Conservation (phyloP, 2,797 vertebrate genomes). For the Smutsia temminckii region DNA sequence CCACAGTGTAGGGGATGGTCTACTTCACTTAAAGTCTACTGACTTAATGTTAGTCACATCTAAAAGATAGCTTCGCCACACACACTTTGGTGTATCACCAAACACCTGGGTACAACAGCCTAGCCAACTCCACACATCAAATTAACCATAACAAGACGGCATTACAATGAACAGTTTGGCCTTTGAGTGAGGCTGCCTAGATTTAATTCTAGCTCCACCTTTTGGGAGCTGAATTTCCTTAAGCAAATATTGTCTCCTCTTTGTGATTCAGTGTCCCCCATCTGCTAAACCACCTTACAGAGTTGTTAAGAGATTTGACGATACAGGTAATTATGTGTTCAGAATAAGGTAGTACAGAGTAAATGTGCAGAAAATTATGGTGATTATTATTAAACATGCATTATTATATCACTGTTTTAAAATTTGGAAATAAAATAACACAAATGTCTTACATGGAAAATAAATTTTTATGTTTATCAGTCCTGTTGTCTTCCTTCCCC, state of each 20-base stretch:
- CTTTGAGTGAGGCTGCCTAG: not conserved
- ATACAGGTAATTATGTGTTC: rapidly evolving
- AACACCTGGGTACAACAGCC: not conserved
- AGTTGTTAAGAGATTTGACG: not conserved
- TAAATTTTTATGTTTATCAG: not conserved
- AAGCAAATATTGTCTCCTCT: not conserved
- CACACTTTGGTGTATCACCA: not conserved
- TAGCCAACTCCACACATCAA: not conserved
- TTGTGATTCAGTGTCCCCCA: not conserved
- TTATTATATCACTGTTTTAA: not conserved
- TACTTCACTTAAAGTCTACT: not conserved
- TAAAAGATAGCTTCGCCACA: not conserved
- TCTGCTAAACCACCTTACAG: not conserved
- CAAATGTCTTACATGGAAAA: not conserved
- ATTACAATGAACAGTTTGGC: not conserved
- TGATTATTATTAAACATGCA: not conserved
- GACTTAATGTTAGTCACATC: not conserved
- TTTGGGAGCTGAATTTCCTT: not conserved
- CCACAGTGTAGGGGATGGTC: not conserved
- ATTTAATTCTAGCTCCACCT: not conserved
- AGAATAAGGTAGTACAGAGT: not conserved
- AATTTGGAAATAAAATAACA: not conserved
- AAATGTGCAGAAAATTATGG: not conserved
- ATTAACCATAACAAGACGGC: not conserved
- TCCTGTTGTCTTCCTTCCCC: not conserved